A percentile compares a stretch with the other conserved stretches of the same genome.
Conservation (phyloP, 2,888 invertebrate species). For the Trilocha varians region DNA sequence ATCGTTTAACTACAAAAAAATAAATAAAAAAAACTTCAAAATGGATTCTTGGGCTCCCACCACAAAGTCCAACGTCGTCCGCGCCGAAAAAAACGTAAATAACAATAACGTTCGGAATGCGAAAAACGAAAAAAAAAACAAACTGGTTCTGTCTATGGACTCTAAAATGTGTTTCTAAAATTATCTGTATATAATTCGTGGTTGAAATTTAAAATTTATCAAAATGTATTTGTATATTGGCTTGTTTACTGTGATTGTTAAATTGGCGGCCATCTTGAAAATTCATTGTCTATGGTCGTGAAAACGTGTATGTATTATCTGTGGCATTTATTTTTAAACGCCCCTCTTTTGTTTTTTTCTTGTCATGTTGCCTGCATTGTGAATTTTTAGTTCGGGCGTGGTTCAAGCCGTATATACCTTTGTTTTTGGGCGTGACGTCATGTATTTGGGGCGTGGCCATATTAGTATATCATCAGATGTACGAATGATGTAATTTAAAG, state of each 20-base stretch:
- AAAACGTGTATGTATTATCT: constrained; percentile 49
- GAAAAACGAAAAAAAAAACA: constrained; percentile 7
- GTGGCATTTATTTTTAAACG: constrained; percentile 58
- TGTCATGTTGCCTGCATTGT: constrained; percentile 40
- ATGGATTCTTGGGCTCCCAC: constrained; percentile 61
- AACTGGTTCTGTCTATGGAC: constrained; percentile 19
- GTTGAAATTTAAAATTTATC: constrained; percentile 15
- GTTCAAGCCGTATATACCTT: constrained; percentile 79
- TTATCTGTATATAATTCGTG: constrained; percentile 18
- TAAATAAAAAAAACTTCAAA: constrained; percentile 26
- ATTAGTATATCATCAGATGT: constrained; percentile 58
- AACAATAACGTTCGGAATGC: constrained; percentile 18
- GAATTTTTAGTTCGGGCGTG: constrained; percentile 65
- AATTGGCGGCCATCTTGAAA: background rate
- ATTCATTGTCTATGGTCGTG: constrained; percentile 24
- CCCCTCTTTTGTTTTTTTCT: constrained; percentile 26
- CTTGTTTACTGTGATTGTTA: constrained; percentile 6
- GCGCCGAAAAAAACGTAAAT: constrained; percentile 73
- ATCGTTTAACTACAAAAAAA: constrained; percentile 24
- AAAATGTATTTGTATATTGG: background rate
- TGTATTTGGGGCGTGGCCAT: constrained; percentile 87
- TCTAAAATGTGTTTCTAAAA: constrained; percentile 7
- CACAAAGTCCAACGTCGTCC: constrained; percentile 70
- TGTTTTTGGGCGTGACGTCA: constrained; percentile 91
- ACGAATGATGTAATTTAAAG: constrained; percentile 42